These are phyloP conservation scores for Eulacestoma nigropectus DNA, from an alignment of 2,113 vertebrate genomes.

Conservation along the genomic window DNA sequence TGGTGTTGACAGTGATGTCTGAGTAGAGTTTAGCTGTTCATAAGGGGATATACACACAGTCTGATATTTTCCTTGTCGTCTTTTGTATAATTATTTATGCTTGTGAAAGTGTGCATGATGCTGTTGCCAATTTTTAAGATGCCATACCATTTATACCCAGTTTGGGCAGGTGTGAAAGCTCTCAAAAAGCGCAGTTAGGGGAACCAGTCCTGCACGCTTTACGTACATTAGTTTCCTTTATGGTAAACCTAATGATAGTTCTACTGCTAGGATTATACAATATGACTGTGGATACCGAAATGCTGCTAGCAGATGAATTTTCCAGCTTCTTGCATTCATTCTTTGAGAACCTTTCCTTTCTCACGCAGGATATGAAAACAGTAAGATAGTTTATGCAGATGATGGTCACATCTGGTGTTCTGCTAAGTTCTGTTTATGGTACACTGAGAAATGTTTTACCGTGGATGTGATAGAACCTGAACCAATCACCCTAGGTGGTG, in stretches of 20 bases:
- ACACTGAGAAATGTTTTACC: no score
- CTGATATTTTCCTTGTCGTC: not conserved
- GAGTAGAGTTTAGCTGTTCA: not conserved
- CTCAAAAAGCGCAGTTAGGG: not conserved
- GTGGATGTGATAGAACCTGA: no score
- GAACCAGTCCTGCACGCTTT: not conserved
- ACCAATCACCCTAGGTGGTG: no score
- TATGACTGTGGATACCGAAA: no score
- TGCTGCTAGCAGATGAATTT: no score
- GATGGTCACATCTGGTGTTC: no score
- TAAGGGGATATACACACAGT: not conserved
- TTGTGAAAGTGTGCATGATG: not conserved
- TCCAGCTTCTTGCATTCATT: no score
- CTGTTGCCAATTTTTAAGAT: not conserved
- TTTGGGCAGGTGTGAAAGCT: not conserved
- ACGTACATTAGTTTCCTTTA: not conserved
- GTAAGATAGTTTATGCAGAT: no score
- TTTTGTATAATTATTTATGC: not conserved
- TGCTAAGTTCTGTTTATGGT: no score
- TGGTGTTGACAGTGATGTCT: not conserved
- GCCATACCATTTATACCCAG: not conserved
- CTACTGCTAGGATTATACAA: not conserved
- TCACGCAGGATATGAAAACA: no score
- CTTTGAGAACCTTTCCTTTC: no score
- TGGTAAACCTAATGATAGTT: not conserved